Evolutionary conservation across 2,797 vertebrate species (phyloP).

Genomic region (Pteropus rufus): DNA sequence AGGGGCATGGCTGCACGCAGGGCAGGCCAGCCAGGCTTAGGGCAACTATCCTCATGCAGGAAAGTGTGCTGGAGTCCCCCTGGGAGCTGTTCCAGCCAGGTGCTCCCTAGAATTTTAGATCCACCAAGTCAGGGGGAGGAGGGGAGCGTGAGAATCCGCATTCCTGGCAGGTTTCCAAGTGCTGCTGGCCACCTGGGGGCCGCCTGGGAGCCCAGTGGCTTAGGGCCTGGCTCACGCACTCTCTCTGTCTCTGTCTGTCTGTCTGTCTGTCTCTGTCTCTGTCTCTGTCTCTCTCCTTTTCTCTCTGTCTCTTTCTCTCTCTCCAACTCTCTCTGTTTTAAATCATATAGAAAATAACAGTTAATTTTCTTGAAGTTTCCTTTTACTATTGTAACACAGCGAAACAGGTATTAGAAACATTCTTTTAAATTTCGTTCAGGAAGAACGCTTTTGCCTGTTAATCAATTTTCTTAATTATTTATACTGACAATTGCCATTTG

Average conservation of each 20-base stretch:
- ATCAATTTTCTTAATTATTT: not conserved
- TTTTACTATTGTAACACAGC: not conserved
- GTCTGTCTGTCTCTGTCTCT: not conserved
- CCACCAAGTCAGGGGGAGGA: not conserved
- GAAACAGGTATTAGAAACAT: not conserved
- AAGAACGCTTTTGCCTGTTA: not conserved
- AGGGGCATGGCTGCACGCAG: no score
- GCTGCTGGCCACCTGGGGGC: fast-evolving
- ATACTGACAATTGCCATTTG: not conserved
- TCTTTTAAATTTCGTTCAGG: not conserved
- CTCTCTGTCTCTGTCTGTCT: no score
- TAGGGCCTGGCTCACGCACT: no score
- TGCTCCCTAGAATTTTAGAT: fast-evolving
- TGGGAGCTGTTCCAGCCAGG: fast-evolving
- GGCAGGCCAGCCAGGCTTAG: not conserved
- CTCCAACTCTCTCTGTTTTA: not conserved
- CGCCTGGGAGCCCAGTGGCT: no score
- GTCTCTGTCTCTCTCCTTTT: not conserved
- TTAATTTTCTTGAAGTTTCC: not conserved
- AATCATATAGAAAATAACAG: not conserved
- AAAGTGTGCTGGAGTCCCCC: not conserved
- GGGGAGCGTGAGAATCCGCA: fast-evolving
- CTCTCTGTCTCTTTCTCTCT: not conserved
- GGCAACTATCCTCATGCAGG: fast-evolving
- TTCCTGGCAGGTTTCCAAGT: fast-evolving